Evolutionary conservation across 2,888 invertebrate genomes (phyloP).

Genomic region (Ectropis crepuscularia): DNA sequence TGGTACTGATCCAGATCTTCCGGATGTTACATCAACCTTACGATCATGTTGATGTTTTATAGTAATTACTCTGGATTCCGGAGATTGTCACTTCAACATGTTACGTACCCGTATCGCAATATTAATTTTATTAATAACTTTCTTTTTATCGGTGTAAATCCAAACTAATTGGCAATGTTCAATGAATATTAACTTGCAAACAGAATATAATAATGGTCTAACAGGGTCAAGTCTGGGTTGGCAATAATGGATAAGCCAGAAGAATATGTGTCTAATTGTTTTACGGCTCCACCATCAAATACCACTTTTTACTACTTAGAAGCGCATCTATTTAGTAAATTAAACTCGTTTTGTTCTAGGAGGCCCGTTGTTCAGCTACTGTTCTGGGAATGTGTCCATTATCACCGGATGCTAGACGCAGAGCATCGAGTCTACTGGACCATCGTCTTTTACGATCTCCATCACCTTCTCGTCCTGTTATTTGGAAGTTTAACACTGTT

Average conservation of each 20-base stretch:
- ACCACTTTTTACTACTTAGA: no score
- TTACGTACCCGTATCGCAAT: no score
- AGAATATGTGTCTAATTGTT: not conserved
- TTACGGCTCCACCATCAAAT: no score
- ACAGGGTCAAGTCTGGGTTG: no score
- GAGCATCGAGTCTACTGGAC: slow-evolving; percentile 65
- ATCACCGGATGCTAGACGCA: slow-evolving; percentile 66
- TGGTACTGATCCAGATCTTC: slow-evolving; percentile 15
- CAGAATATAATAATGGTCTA: no score
- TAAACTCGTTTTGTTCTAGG: slow-evolving; percentile 46
- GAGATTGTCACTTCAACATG: no score
- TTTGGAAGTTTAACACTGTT: slow-evolving; percentile 77
- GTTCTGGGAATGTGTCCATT: slow-evolving; percentile 61
- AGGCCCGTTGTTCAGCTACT: slow-evolving; percentile 50
- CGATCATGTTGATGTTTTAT: slow-evolving; percentile 5
- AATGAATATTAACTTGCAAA: no score
- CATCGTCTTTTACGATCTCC: slow-evolving; percentile 60
- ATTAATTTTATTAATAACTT: no score
- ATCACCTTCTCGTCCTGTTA: slow-evolving; percentile 51
- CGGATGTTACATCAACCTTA: slow-evolving; percentile 7
- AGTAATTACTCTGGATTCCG: not conserved
- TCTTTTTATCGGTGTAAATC: no score
- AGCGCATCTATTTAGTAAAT: no score
- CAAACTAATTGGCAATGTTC: no score
- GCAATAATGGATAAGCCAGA: no score